Conservation (phyloP, 2,113 vertebrate species). For the Callopanchax toddi region DNA sequence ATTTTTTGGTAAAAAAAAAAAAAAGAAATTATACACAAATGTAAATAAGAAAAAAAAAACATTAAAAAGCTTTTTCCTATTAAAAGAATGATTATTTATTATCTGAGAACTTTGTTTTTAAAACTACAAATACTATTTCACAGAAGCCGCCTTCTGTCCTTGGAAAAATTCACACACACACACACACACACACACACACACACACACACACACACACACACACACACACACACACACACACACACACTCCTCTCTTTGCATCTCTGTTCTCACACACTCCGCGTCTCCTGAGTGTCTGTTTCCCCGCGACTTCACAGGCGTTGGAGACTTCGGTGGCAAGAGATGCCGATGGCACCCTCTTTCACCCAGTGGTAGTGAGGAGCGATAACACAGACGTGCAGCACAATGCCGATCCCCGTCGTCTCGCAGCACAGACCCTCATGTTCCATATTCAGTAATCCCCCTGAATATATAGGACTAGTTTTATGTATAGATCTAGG, state of each 20-base stretch:
- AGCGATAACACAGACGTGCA: slow-evolving; percentile 43
- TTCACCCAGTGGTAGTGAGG: slow-evolving; percentile 56
- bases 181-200: no score
- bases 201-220: no score
- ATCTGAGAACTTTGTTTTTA: no score
- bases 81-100: no score
- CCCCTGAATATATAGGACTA: slow-evolving; percentile 85
- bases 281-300: slow-evolving; percentile 58
- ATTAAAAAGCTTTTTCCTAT: no score
- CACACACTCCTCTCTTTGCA: slow-evolving; percentile 27
- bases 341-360: slow-evolving; percentile 78
- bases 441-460: slow-evolving; percentile 93
- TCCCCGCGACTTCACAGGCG: slow-evolving; percentile 47
- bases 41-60: no score
- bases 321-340: slow-evolving; percentile 65
- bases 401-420: slow-evolving; percentile 70
- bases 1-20: no score
- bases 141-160: slow-evolving; percentile 42
- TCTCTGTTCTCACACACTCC: slow-evolving; percentile 47
- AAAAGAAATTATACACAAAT: no score
- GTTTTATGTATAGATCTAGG: slow-evolving; percentile 87
- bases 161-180: no score
- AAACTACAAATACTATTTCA: no score
- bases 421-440: slow-evolving; percentile 76
- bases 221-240: no score